A percentile compares a stretch with the other conserved stretches of the same genome.
These are phyloP conservation scores for Ramphastos sulfuratus DNA, from an alignment of 2,113 vertebrate genomes.

Conservation along the genomic window DNA sequence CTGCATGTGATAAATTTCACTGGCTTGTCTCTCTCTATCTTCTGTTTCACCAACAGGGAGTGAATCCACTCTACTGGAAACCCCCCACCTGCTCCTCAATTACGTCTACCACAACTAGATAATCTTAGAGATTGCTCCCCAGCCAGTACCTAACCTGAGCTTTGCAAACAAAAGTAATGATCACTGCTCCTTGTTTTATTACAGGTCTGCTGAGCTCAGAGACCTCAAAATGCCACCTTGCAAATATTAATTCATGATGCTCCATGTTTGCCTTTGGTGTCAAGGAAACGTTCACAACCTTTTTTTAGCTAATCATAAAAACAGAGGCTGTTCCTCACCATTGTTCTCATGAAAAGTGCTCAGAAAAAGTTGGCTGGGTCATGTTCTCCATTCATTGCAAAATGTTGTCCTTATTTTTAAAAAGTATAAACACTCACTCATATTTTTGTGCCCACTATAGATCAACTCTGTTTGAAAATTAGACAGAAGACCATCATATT, in stretches of 20 bases:
- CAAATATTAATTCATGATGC: slow-evolving; percentile 52
- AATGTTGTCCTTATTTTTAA: slow-evolving; percentile 9
- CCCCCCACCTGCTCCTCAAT: background rate
- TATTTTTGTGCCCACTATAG: slow-evolving; percentile 9
- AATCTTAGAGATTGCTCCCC: slow-evolving; percentile 32
- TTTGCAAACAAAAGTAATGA: slow-evolving; percentile 46
- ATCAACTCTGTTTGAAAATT: slow-evolving; percentile 46
- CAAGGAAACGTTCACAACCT: background rate
- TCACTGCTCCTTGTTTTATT: slow-evolving; percentile 11
- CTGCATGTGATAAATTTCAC: slow-evolving; percentile 22
- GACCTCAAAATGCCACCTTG: slow-evolving; percentile 40
- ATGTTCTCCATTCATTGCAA: background rate
- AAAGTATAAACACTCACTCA: background rate
- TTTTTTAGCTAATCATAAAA: slow-evolving; percentile 35
- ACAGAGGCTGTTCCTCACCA: background rate
- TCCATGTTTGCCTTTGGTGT: background rate
- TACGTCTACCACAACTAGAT: background rate
- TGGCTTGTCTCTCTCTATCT: background rate
- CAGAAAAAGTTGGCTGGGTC: background rate
- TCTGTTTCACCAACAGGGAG: background rate
- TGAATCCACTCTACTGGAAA: background rate
- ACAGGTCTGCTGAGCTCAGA: slow-evolving; percentile 21
- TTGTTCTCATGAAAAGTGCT: background rate
- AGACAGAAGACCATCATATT: background rate
- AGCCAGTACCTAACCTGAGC: background rate